A percentile compares a stretch with the other conserved stretches of the same genome.
phyloP scores from a whole-genome alignment of 1,140 invertebrate species.

The Sycobia sp. region DNA sequence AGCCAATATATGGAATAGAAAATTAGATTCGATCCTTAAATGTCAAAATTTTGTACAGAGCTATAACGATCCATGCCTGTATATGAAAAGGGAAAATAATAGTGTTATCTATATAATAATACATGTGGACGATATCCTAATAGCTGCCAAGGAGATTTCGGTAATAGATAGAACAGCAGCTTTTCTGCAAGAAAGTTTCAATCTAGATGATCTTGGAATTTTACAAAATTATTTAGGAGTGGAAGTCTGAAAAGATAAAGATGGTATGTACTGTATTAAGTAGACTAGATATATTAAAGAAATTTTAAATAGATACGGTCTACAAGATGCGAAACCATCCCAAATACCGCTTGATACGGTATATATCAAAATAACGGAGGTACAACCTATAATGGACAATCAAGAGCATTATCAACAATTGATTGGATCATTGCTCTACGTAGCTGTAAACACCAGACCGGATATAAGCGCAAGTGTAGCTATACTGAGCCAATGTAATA shows the following conservation, averaged over 20 bases:
- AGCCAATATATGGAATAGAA: slow-evolving; percentile 34
- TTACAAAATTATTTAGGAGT: too few species aligned
- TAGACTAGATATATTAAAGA: too few species aligned
- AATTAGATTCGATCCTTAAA: not conserved
- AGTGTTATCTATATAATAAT: too few species aligned
- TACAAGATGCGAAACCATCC: not conserved
- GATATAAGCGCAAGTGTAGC: too few species aligned
- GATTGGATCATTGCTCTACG: too few species aligned
- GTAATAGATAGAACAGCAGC: not conserved
- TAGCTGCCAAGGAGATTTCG: not conserved
- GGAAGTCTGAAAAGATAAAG: not conserved
- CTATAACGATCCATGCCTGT: slow-evolving; percentile 33
- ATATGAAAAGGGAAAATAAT: slow-evolving; percentile 34
- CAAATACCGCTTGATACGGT: not conserved
- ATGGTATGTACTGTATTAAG: not conserved
- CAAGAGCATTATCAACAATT: too few species aligned
- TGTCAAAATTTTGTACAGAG: not conserved
- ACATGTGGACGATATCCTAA: too few species aligned
- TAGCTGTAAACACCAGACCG: not conserved
- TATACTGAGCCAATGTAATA: too few species aligned
- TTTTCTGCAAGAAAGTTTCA: not conserved
- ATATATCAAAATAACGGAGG: slow-evolving; percentile 16
- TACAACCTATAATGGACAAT: not conserved
- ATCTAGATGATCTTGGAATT: not conserved
- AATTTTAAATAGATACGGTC: not conserved